A percentile compares a stretch with the other conserved stretches of the same genome.
phyloP scores from a whole-genome alignment of 2,888 invertebrate species.

The Oxycera nigricornis region DNA sequence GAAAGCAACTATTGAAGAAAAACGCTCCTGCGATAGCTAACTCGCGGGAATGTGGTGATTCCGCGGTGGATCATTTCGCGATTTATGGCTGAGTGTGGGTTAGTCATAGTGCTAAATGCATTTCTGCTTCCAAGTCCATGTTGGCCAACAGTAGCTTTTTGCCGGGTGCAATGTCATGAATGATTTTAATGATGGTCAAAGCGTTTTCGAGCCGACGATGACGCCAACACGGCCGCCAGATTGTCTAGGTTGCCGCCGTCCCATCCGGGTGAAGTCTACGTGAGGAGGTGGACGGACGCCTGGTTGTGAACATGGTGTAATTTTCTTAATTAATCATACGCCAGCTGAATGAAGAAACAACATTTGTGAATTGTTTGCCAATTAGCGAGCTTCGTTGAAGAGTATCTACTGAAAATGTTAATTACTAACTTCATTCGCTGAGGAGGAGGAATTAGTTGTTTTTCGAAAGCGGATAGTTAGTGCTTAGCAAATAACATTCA shows the following conservation, averaged over 20 bases:
- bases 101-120: background rate
- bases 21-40: background rate
- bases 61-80: background rate
- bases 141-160: conserved; percentile 2
- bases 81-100: background rate
- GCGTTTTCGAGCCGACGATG: background rate
- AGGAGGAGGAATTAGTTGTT: too few species aligned
- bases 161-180: background rate
- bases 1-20: background rate
- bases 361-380: background rate
- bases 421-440: too few species aligned
- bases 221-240: background rate
- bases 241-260: background rate
- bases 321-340: background rate
- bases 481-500: too few species aligned
- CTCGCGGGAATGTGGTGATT: background rate
- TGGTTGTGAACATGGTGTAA: background rate
- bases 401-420: too few species aligned
- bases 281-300: background rate
- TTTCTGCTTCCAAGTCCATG: background rate
- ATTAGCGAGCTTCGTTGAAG: background rate
- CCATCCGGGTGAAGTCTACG: background rate
- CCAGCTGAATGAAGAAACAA: background rate
- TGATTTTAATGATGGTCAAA: background rate
- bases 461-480: too few species aligned